Base-by-base conservation (phyloP, 2,797 vertebrate species). In the Acanthurus lineatus region DNA sequence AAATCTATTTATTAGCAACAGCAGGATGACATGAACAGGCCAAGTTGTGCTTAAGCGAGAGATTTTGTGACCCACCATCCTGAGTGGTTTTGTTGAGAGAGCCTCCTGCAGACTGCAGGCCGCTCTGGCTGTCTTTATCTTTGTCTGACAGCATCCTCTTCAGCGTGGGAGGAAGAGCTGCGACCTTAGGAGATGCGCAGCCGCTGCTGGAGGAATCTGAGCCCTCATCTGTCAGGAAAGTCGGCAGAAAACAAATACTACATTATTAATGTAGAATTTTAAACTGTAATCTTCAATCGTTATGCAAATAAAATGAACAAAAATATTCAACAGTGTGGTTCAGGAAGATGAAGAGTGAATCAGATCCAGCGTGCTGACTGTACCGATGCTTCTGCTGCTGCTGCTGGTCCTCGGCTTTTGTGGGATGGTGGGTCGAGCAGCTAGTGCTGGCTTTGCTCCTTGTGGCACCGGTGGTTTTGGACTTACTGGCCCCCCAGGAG, bases 131-230 rank as follows among this genome's bases (percentile, higher is more conserved):
- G 3, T 98, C 97, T 86, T 95, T 96, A 79, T 97, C 97, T 90
- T 97, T 99, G 42, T 98, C 97, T 5, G 94, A 96, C 76, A 95
- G 87, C 53, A 83, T 89, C 86, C 95, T 98, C 92, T 96, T 98
- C 73, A 98, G 86, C 49, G 94, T 79, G 2, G 94, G 88, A 6
- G 96, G 95, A 81, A 96, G 94, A 59, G 93, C 91, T 14, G 96
- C 92, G 20, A 92, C 85, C 63, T 96, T 96, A 3, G 96, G 93
- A 59, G 97, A 96, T 16, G 89, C 79, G 1, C 91, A 88, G 25
- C 96, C 95, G 20, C 75, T 80, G 0, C 94, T 94, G 25, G 96
- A 94, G 77, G 96, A 96, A 64, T 98, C 97, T 0, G 95, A 94
- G 54, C 85, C 64, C 61, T 99, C 97, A 32, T 99, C 98, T 99